Evolutionary conservation across 92 coral and sea anemone genomes (phyloP).

Genomic region (Plumapathes pennacea): DNA sequence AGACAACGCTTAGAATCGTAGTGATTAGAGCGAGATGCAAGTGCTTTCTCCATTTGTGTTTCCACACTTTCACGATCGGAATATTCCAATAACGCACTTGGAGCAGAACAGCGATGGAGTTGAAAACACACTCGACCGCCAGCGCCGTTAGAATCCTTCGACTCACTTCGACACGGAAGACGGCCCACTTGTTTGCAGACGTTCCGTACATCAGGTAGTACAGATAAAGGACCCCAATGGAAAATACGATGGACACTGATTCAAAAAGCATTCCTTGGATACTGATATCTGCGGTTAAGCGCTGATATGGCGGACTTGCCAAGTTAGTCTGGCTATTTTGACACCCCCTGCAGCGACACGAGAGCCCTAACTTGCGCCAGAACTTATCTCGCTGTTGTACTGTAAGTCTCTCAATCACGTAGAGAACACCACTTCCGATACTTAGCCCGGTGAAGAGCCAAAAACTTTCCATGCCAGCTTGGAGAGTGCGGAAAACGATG

Average conservation of each 20-base stretch:
- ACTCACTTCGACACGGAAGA: slow-evolving; percentile 15
- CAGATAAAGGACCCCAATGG: slow-evolving; percentile 36
- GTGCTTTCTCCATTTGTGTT: slow-evolving; percentile 45
- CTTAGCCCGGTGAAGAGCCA: slow-evolving; percentile 41
- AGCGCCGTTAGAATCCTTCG: slow-evolving; percentile 35
- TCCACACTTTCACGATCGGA: slow-evolving; percentile 53
- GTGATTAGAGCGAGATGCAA: slow-evolving; percentile 13
- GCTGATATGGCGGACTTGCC: slow-evolving; percentile 35
- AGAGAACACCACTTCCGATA: slow-evolving; percentile 32
- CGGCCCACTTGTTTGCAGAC: slow-evolving; percentile 5
- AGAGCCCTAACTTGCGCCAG: slow-evolving; percentile 4
- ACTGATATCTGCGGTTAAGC: slow-evolving; percentile 52
- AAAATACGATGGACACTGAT: slow-evolving; percentile 30
- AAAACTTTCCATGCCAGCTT: slow-evolving; percentile 54
- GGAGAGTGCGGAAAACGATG: slow-evolving; percentile 57
- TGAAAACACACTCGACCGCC: slow-evolving; percentile 51
- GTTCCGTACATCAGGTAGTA: slow-evolving; percentile 39
- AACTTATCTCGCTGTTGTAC: slow-evolving; percentile 43
- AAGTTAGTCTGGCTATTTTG: background rate
- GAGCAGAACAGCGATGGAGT: slow-evolving; percentile 35
- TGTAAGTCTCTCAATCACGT: slow-evolving; percentile 31
- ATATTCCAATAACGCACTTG: slow-evolving; percentile 37
- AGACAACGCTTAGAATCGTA: slow-evolving; percentile 14
- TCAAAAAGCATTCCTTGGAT: slow-evolving; percentile 55
- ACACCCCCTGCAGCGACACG: too few relatives aligned